Evolutionary conservation across 2,113 vertebrate species (phyloP).

Genomic region (Anser brachyrhynchus): DNA sequence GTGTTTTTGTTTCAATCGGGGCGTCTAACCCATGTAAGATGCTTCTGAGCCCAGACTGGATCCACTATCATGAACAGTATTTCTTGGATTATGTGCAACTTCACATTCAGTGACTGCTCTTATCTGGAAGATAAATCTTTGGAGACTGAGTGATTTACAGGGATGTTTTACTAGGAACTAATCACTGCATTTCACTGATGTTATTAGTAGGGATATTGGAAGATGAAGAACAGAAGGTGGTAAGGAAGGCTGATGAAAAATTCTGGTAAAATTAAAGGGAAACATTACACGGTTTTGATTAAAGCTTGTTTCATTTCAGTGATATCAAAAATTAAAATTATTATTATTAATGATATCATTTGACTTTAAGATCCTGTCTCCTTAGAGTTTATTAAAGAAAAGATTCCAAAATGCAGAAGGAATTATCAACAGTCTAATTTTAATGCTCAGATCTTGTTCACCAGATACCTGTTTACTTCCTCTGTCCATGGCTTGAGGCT

Average conservation of each 20-base stretch:
- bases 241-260: not conserved
- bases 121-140: not conserved
- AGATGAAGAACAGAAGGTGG: not conserved
- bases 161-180: not conserved
- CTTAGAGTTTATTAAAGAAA: not conserved
- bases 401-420: not conserved
- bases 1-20: not conserved
- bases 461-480: not conserved
- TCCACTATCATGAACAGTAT: not conserved
- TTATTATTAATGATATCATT: not conserved
- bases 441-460: not conserved
- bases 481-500: accelerated
- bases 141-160: not conserved
- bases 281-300: not conserved
- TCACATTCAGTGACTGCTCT: not conserved
- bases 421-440: not conserved
- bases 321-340: not conserved
- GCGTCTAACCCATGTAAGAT: not conserved
- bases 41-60: not conserved
- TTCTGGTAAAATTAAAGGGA: not conserved
- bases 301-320: not conserved
- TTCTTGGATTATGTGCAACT: not conserved
- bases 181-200: not conserved
- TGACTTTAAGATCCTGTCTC: not conserved
- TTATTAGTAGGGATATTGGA: not conserved